phyloP scores from a whole-genome alignment of 2,113 vertebrate genomes.

The Poeciliopsis prolifica region DNA sequence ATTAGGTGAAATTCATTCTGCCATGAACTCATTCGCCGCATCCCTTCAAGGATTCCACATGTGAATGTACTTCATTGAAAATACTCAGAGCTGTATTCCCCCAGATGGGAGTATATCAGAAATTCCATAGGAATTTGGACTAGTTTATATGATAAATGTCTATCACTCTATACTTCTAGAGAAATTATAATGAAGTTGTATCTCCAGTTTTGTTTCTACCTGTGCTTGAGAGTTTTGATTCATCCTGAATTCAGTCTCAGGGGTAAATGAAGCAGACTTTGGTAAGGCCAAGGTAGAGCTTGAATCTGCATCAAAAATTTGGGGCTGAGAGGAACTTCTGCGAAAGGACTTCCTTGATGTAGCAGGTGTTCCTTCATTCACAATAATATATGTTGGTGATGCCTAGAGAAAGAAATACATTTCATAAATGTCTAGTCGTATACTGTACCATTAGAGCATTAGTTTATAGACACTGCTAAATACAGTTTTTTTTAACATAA shows the following conservation, averaged over 20 bases:
- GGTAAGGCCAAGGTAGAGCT: constrained; percentile 23
- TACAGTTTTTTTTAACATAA: background rate
- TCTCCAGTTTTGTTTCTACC: constrained; percentile 40
- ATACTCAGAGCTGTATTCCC: too few relatives aligned
- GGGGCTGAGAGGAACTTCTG: constrained; percentile 21
- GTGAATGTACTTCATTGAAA: too few relatives aligned
- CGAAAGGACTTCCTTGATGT: constrained; percentile 44
- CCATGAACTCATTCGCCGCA: background rate
- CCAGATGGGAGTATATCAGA: too few relatives aligned
- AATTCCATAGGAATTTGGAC: too few relatives aligned
- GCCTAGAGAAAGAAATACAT: constrained; percentile 28
- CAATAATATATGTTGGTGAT: constrained; percentile 43
- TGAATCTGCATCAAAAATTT: background rate
- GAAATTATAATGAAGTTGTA: background rate
- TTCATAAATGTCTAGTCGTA: background rate
- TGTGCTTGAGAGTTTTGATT: constrained; percentile 47
- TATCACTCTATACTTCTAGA: too few relatives aligned
- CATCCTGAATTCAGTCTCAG: constrained; percentile 47
- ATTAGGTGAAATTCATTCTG: background rate
- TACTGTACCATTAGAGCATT: background rate
- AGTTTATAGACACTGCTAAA: background rate
- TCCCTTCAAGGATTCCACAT: too few relatives aligned
- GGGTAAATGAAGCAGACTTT: constrained; percentile 64
- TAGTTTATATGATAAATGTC: too few relatives aligned
- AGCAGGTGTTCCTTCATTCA: constrained; percentile 54